Percentiles rank a stretch among this genome's conserved stretches.
These are phyloP conservation scores for Drosophila imparisetae DNA, from an alignment of 2,888 invertebrate genomes.

Conservation along the genomic window DNA sequence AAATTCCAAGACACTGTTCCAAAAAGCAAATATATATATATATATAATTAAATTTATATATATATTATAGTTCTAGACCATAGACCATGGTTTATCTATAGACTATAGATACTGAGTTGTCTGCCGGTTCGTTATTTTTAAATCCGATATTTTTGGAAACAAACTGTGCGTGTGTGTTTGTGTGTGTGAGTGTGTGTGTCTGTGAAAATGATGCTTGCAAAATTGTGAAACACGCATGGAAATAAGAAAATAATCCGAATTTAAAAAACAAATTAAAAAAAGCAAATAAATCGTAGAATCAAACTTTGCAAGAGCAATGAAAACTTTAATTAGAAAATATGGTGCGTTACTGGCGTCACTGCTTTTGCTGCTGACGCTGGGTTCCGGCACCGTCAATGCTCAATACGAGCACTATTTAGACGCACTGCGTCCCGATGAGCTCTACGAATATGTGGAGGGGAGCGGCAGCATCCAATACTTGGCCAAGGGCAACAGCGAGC, in stretches of 20 bases:
- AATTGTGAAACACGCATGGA: constrained; percentile 57
- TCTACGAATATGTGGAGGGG: constrained; percentile 73
- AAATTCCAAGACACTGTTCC: constrained; percentile 59
- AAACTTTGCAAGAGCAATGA: constrained; percentile 46
- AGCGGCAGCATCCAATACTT: constrained; percentile 72
- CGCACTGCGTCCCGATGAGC: constrained; percentile 72
- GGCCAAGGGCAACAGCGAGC: constrained; percentile 82
- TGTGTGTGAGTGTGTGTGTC: constrained; percentile 23
- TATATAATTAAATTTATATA: constrained; percentile 6
- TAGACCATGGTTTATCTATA: constrained; percentile 9
- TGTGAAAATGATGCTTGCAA: constrained; percentile 65
- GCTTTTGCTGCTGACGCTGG: constrained; percentile 49
- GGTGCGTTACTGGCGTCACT: constrained; percentile 58
- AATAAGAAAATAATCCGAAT: constrained; percentile 11
- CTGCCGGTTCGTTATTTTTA: constrained; percentile 77
- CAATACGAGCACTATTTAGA: constrained; percentile 81
- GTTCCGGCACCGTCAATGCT: constrained; percentile 52
- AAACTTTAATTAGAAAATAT: constrained; percentile 58
- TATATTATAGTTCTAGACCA: constrained; percentile 4
- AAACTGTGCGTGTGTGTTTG: constrained; percentile 41
- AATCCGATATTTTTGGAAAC: constrained; percentile 79
- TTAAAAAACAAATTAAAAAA: constrained; percentile 5
- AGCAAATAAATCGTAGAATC: neutral
- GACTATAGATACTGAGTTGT: constrained; percentile 38
- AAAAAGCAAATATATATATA: constrained; percentile 29